Percentiles rank a stretch among this genome's conserved stretches.
These are phyloP conservation scores for Iguana delicatissima DNA, from an alignment of 2,797 vertebrate species.

Conservation along the genomic window DNA sequence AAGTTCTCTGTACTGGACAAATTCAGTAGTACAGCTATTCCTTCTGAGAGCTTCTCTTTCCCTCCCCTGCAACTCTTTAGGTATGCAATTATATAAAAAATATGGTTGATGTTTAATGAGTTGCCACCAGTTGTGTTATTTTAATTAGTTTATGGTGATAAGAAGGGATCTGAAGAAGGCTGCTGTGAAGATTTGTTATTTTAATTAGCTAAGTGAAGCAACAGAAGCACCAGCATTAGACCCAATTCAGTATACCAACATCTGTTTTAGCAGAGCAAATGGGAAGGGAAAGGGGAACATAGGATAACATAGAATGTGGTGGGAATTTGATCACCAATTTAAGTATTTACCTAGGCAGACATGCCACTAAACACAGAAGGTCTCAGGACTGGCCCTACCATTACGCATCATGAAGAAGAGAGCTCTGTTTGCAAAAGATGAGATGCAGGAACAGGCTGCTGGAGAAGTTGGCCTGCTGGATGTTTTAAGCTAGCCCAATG, in stretches of 20 bases:
- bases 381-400: not conserved
- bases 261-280: slow-evolving; percentile 45
- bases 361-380: not conserved
- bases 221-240: slow-evolving; percentile 70
- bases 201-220: slow-evolving; percentile 79
- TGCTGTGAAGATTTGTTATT: slow-evolving; percentile 81
- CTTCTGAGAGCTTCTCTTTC: not conserved
- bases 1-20: no score
- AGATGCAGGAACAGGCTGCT: not conserved
- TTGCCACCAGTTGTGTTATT: slow-evolving; percentile 70
- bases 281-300: slow-evolving; percentile 23
- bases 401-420: not conserved
- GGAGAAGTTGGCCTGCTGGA: no score
- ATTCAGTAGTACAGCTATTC: not conserved
- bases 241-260: slow-evolving; percentile 58
- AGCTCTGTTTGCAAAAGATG: not conserved
- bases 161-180: slow-evolving; percentile 75
- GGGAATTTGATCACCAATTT: not conserved
- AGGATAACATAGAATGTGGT: not conserved
- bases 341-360: not conserved
- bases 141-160: slow-evolving; percentile 81
- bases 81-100: slow-evolving; percentile 54
- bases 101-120: slow-evolving; percentile 72
- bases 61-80: not conserved
- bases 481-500: no score